These are phyloP conservation scores for Pachliopta kotzebuea DNA, from an alignment of 2,888 invertebrate species.

Conservation along the genomic window DNA sequence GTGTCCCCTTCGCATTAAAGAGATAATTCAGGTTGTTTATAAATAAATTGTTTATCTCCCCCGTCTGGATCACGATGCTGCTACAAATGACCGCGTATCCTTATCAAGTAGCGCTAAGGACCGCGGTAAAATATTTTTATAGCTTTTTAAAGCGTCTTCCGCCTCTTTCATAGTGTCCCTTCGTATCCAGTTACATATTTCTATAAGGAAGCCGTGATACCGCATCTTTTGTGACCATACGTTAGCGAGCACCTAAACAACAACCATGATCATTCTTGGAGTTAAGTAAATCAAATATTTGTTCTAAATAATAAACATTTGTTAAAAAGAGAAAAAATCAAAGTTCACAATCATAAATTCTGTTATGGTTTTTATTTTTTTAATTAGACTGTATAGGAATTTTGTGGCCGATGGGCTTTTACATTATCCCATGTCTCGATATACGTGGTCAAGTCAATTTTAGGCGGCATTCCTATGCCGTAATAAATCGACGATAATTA, in stretches of 20 bases:
- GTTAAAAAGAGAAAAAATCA: constrained; percentile 37
- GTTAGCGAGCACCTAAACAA: constrained; percentile 40
- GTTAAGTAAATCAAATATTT: constrained; percentile 50
- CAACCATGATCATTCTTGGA: background rate
- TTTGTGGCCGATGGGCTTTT: constrained; percentile 46
- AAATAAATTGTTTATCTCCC: constrained; percentile 61
- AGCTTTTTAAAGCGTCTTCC: constrained; percentile 65
- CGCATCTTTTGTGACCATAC: constrained; percentile 47
- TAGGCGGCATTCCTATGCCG: constrained; percentile 59
- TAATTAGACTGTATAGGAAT: constrained; percentile 48
- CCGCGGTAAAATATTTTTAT: constrained; percentile 74
- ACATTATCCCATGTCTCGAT: constrained; percentile 48
- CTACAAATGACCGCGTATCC: constrained; percentile 73
- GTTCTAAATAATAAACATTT: constrained; percentile 39
- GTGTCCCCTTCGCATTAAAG: constrained; percentile 53
- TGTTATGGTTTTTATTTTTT: constrained; percentile 54
- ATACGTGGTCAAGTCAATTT: constrained; percentile 62
- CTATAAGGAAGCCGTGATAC: constrained; percentile 53
- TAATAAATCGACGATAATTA: constrained; percentile 76
- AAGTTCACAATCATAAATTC: constrained; percentile 47
- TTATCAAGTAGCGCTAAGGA: constrained; percentile 72
- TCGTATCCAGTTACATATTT: constrained; percentile 64
- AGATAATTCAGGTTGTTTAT: constrained; percentile 48
- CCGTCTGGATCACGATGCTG: constrained; percentile 55
- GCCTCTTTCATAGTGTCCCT: constrained; percentile 52